Base-by-base conservation (phyloP, 2,888 invertebrate species). In the Drosophila algonquin region DNA sequence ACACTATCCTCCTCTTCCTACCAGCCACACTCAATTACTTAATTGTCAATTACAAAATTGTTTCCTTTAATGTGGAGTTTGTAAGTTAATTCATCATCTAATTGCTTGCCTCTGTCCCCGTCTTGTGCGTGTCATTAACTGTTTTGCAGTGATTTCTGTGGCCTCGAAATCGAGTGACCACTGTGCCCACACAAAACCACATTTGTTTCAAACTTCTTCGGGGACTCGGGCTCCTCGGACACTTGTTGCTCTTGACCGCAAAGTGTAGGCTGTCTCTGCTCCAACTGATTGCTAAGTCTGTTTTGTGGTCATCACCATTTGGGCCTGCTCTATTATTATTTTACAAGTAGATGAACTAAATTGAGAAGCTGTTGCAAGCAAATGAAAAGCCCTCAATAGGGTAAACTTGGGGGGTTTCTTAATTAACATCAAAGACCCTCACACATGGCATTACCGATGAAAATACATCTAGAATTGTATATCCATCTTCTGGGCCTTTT, bases 181-280 rank as follows among this genome's bases (percentile, higher is more conserved):
- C 47, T 21, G 10, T 21, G 47, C 4, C 24, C 12, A 40, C 30
- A 64, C 52, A 21, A 61, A 48, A 59, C 61, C 51, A 48, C 10
- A 58, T 48, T 53, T 52, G 24, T 24, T n/a, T 45, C 18, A 67
- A 67, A 21, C 48, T 50, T 21, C 59, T 48, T 40, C 16, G 48
- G 30, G 12, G 21, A 27, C 32, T 35, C 10, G 10, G 27, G 2
- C 16, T 40, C 40, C 27, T 12, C 6, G 18, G 18, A 18, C 10
- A 73, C 71, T 70, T 81, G 75, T 79, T 79, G 79, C 64, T 63
- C 44, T 51, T 67, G 64, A 71, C 81, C 81, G 59, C 75, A 81
- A 77, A 52, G 54, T 64, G 64, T 61, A 65, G 79, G 53, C 64
- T 63, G 32, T 51, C 40, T 6, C 40, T 51, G 35, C 60, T 46